phyloP scores from a whole-genome alignment of 2,888 invertebrate species.

The Chymomyza fuscimana region DNA sequence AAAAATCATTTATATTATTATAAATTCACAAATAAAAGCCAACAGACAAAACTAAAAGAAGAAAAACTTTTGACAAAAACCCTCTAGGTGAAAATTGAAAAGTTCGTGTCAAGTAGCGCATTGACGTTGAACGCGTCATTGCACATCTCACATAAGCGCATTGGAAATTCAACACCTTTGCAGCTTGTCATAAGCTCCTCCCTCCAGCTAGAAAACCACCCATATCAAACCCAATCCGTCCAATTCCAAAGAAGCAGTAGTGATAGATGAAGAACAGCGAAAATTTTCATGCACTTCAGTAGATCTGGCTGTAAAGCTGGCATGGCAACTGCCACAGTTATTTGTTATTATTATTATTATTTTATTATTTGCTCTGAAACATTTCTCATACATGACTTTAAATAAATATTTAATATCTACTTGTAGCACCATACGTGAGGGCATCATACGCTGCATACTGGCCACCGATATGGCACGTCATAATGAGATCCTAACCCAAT shows the following conservation, averaged over 20 bases:
- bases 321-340: neutral
- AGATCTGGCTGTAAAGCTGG: neutral
- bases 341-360: neutral
- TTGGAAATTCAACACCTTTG: conserved; percentile 16
- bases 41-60: neutral
- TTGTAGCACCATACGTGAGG: conserved; percentile 85
- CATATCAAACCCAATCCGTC: neutral
- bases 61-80: neutral
- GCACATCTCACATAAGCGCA: conserved; percentile 16
- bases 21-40: neutral
- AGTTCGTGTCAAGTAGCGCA: conserved; percentile 63
- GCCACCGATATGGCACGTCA: conserved; percentile 90
- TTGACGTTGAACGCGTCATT: conserved; percentile 44
- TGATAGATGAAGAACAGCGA: neutral
- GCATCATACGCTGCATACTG: conserved; percentile 88
- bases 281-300: neutral
- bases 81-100: conserved; percentile 61
- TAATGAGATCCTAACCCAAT: conserved; percentile 88
- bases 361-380: conserved; percentile 21
- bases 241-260: neutral
- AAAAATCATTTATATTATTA: neutral
- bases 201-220: neutral
- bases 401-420: neutral
- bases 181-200: neutral
- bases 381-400: too few relatives aligned